Evolutionary conservation across 1,140 invertebrate genomes (phyloP), one percentile per base, ranked within the genome.

Genomic region (Condylostylus longicornis): DNA sequence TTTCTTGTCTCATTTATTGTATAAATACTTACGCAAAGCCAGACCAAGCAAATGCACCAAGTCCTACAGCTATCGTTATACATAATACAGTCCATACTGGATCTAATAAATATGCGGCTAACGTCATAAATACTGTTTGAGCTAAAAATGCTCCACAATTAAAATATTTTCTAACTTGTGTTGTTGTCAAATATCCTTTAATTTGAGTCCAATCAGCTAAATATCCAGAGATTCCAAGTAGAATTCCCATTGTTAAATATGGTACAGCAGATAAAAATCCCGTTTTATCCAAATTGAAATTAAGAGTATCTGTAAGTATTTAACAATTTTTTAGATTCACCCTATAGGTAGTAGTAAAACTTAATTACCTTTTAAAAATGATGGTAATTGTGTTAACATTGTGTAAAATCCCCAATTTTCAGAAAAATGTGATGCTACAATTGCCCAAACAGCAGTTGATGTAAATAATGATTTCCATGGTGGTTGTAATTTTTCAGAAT

Each of bases 371-470:
- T 74, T 82, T 71, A 96, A 80, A 60, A 89, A 96, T 23, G 79
- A 87, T 4, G 90, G 90, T 20, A 95, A 62, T 47, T 87, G 81
- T 0, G 87, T 91, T 0, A 93, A 68, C 53, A 91, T 70, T 0
- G 86, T 93, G 53, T 94, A 94, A 62, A 93, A 91, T n/a, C 88
- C 89, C 89, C 89, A 95, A 63, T 94, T 94, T 61, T 94, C 88
- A 38, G 83, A 79, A 62, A 93, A 93, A 59, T 94, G 88, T 4
- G 87, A 86, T 14, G 76, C 70, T 13, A 86, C 75, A 33, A 91
- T 88, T 0, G 89, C 87, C 82, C 87, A 93, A 3, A 94, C 84
- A 1, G 89, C 76, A 28, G 70, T 65, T 1, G 88, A 93, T 1
- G 69, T 78, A 13, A 93, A 58, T 47, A 94, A 85, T 5, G 69